Base-by-base conservation (phyloP, 1,140 invertebrate species). In the Pseudomyrmex pallidus region DNA sequence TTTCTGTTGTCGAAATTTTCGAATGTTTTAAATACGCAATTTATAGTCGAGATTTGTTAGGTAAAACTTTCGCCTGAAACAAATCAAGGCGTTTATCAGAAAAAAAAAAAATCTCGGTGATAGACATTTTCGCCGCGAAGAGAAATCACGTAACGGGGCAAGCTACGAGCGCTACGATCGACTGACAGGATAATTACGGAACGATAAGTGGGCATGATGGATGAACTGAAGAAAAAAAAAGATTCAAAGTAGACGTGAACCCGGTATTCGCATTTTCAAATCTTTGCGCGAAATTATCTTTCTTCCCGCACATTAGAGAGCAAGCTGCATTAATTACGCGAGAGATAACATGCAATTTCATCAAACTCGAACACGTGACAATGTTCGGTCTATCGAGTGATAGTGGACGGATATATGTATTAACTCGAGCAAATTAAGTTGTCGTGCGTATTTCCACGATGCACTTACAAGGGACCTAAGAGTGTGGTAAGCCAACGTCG, bases 131-230 rank as follows among this genome's bases (percentile, higher is more conserved):
- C 2, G 22, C 44, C 20, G 76, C 52, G 76, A 59, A 80, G 70
- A 59, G 54, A 80, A 80, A 80, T 59, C 56, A 80, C 17, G 20
- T 77, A 77, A 77, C 22, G 35, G 35, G n/a, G 12, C 13, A 63
- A 15, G 10, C 35, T 35, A 35, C 5, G 35, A n/a, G 54, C 25
- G 76, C 15, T 70, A 80, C 59, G 48, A 82, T 68, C 74, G 85
- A 86, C 85, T 35, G 85, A 86, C 85, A 44, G 67, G 8, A 61
- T 80, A 67, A 86, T 86, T 86, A 86, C 54, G 35, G 68, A n/a
- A 54, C 25, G 66, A 74, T 82, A 80, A 86, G 66, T 8, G 17
- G 35, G 22, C 44, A 35, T 25, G 62, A 74, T 61, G 35, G 48
- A 46, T 64, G 46, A 56, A 25, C 44, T 22, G 44, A 52, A 12